Evolutionary conservation across 2,797 vertebrate genomes (phyloP).

Genomic region (Epinephelus awoara): DNA sequence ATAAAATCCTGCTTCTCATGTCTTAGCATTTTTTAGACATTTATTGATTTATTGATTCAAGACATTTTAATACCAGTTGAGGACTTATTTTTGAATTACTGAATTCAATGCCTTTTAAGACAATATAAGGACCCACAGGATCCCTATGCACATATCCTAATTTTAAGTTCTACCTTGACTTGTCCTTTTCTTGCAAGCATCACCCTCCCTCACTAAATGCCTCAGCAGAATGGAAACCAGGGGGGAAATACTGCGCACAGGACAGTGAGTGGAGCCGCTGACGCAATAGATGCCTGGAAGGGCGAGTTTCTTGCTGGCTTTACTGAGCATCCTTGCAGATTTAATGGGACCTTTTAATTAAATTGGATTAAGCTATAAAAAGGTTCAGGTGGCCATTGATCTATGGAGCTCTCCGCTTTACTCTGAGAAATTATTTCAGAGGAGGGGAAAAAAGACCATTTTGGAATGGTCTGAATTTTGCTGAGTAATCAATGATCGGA

Average conservation of each 20-base stretch:
- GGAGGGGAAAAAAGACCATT: slow-evolving; percentile 15
- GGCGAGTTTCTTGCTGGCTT: slow-evolving; percentile 69
- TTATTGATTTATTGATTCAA: too few species aligned
- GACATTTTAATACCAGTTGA: too few species aligned
- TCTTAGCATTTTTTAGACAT: too few species aligned
- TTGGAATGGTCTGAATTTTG: slow-evolving; percentile 41
- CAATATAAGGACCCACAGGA: neutral
- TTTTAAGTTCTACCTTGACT: slow-evolving; percentile 5
- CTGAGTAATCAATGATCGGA: slow-evolving; percentile 48
- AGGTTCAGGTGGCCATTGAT: slow-evolving; percentile 75
- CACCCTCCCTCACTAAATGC: neutral
- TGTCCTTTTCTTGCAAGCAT: slow-evolving; percentile 13
- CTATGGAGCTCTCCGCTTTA: slow-evolving; percentile 53
- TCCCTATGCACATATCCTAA: neutral
- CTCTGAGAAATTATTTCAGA: slow-evolving; percentile 73
- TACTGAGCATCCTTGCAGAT: slow-evolving; percentile 76
- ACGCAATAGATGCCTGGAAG: slow-evolving; percentile 59
- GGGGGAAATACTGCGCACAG: slow-evolving; percentile 2
- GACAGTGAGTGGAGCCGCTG: slow-evolving; percentile 42
- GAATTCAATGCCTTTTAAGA: too few species aligned
- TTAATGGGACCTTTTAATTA: slow-evolving; percentile 85
- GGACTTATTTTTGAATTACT: too few species aligned
- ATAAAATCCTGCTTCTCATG: too few species aligned
- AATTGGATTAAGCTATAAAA: slow-evolving; percentile 83
- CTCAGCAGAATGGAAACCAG: slow-evolving; percentile 9